Base-by-base conservation (phyloP, 2,113 vertebrate genomes). In the Passer domesticus region DNA sequence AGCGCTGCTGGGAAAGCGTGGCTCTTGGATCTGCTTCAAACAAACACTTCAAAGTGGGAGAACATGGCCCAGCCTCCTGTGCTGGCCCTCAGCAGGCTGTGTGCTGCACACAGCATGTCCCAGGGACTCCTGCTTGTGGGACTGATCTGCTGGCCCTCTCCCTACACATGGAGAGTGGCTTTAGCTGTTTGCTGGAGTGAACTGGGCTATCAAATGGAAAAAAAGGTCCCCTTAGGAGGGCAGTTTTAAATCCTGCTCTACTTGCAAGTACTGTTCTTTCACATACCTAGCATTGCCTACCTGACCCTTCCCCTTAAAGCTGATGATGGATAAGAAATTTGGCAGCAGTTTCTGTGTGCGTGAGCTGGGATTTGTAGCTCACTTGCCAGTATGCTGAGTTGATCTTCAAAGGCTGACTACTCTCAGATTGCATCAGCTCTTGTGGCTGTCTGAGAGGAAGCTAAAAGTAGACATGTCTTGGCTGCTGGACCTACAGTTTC, bases 81-180 rank as follows among this genome's bases (percentile, higher is more conserved):
- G 27, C 47, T 25, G 16, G n/a, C 25, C 20, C 7, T 27, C 20
- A 30, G 27, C 60, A 44, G 56, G 15, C 60, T 49, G 14, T 33
- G 41, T 39, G 13, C 55, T 41, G 52, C 1, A 1, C 21, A 11
- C 18, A 56, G 33, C 27, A 3, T 77, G 1, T 0, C 33, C 8
- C 37, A 15, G 31, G 27, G 44, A 17, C 27, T 73, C 23, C 15
- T 59, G 64, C 28, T 14, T 13, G 15, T 17, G 13, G 23, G 44
- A 27, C n/a, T 74, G n/a, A 18, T 39, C 35, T 64, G 44, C 52
- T 89, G 75, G 37, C 62, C 17, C 6, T 22, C 30, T 67, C 1
- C 27, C 5, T 64, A 0, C 1, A 1, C 41, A 11, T 1, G 0
- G 2, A 55, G 35, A 74, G 13, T 0, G 0, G 15, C 21, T 76